phyloP scores from a whole-genome alignment of 1,140 invertebrate genomes.

The Drosophila suzukii region DNA sequence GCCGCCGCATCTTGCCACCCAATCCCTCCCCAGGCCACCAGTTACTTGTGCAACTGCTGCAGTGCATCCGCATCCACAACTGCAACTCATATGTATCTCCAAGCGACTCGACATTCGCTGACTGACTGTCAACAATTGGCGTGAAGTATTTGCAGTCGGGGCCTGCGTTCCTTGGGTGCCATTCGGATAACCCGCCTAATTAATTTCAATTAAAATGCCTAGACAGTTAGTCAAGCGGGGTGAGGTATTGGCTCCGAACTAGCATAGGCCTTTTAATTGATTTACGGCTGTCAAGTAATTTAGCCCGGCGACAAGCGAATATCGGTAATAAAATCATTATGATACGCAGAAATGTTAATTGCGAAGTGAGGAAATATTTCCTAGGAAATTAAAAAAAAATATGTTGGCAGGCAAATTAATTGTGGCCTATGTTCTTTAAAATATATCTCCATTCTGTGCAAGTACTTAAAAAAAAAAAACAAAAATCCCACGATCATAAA shows the following conservation, averaged over 20 bases:
- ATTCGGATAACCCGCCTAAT: slow-evolving; percentile 70
- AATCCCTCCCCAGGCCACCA: slow-evolving; percentile 21
- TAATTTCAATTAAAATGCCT: slow-evolving; percentile 83
- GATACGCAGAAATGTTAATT: slow-evolving; percentile 21
- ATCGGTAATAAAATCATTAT: slow-evolving; percentile 41
- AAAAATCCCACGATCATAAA: slow-evolving; percentile 29
- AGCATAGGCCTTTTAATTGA: slow-evolving; percentile 73
- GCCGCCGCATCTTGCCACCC: slow-evolving; percentile 16
- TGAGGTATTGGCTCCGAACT: slow-evolving; percentile 21
- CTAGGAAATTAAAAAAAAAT: not conserved
- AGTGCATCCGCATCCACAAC: slow-evolving; percentile 4
- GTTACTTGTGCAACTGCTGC: not conserved
- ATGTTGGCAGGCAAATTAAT: not conserved
- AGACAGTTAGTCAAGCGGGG: slow-evolving; percentile 56
- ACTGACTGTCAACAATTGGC: slow-evolving; percentile 77
- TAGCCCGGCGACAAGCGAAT: slow-evolving; percentile 18
- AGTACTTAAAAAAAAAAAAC: not conserved
- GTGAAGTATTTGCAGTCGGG: slow-evolving; percentile 68
- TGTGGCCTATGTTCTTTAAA: no score
- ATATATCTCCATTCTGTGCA: not conserved
- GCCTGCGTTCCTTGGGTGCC: slow-evolving; percentile 39
- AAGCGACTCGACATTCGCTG: slow-evolving; percentile 46
- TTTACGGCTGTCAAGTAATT: slow-evolving; percentile 69
- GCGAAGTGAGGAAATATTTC: not conserved
- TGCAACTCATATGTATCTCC: slow-evolving; percentile 39